Conservation (phyloP, 2,888 invertebrate genomes). For the Cerastis rubricosa region DNA sequence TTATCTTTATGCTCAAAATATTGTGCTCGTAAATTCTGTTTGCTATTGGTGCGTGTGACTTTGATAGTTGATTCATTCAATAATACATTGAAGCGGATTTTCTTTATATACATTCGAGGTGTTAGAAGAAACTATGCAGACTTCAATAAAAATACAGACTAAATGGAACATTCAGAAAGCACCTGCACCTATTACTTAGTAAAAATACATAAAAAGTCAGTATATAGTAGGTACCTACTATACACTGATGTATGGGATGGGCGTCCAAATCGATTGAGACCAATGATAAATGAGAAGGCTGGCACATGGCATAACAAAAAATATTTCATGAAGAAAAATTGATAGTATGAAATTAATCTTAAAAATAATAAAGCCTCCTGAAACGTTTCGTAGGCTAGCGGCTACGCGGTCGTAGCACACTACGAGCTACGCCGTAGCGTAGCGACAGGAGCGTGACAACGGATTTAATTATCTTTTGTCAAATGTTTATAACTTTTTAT, state of each 20-base stretch:
- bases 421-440: constrained; percentile 48
- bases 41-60: constrained; percentile 40
- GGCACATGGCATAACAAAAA: background rate
- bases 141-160: constrained; percentile 20
- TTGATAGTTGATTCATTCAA: constrained; percentile 44
- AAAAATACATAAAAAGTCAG: constrained; percentile 16
- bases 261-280: constrained; percentile 9
- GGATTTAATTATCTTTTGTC: background rate
- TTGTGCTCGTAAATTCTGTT: constrained; percentile 40
- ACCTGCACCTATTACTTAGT: constrained; percentile 1
- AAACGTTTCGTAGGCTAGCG: constrained; percentile 17
- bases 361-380: constrained; percentile 17
- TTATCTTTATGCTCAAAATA: constrained; percentile 40
- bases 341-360: constrained; percentile 21
- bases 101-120: constrained; percentile 18
- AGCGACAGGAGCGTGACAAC: constrained; percentile 4
- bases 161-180: constrained; percentile 19
- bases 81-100: constrained; percentile 28
- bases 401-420: constrained; percentile 43
- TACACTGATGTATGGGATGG: background rate
- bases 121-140: constrained; percentile 10
- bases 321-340: constrained; percentile 22
- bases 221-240: background rate
- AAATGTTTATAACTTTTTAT: constrained; percentile 1
- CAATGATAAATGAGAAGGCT: constrained; percentile 19